Conservation (phyloP, 2,113 vertebrate genomes). For the Pipa parva region DNA sequence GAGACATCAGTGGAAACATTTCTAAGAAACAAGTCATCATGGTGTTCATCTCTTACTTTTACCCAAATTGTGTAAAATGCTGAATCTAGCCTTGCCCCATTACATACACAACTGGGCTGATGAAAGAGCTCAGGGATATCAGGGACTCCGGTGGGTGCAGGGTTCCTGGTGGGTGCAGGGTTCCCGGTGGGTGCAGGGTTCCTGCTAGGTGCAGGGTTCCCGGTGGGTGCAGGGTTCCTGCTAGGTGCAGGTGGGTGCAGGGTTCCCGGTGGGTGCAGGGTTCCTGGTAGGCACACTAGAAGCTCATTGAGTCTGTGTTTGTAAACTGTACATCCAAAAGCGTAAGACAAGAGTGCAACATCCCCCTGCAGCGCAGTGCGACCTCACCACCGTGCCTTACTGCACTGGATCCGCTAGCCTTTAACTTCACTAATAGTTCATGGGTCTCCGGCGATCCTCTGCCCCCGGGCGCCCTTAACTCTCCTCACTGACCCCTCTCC, state of each 20-base stretch:
- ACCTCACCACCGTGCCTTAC: neutral
- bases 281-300: neutral
- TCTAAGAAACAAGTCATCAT: constrained; percentile 43
- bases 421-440: too few species aligned
- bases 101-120: too few species aligned
- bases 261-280: neutral
- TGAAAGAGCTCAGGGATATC: neutral
- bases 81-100: neutral
- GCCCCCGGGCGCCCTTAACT: neutral
- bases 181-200: too few species aligned
- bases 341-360: neutral
- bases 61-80: constrained; percentile 6
- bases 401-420: too few species aligned
- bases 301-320: too few species aligned
- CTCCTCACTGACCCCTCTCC: neutral
- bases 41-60: constrained; percentile 51
- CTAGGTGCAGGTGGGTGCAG: too few species aligned
- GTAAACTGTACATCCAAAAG: constrained; percentile 34
- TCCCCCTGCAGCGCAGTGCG: neutral
- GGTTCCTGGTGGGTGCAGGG: neutral
- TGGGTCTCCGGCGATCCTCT: neutral
- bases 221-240: too few species aligned
- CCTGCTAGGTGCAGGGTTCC: too few species aligned
- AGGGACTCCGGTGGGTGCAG: neutral
- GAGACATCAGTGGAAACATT: constrained; percentile 12